Conservation (phyloP, 92 coral and sea anemone genomes). For the Epizoanthus stellaris region DNA sequence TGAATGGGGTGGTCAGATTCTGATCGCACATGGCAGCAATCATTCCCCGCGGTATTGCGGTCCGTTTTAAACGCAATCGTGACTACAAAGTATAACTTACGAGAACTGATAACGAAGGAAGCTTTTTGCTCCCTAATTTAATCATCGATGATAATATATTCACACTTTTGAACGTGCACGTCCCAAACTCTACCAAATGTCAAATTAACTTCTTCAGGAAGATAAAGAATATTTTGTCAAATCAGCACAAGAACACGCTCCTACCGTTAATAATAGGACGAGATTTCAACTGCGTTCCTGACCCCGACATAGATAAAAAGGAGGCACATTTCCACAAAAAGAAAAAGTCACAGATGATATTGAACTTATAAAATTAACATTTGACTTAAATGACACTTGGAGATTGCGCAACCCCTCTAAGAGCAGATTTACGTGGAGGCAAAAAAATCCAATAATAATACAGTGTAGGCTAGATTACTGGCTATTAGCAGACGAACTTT, state of each 20-base stretch:
- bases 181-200: conserved; percentile 23
- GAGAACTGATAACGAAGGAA: conserved; percentile 11
- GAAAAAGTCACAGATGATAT: neutral
- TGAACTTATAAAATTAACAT: neutral
- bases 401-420: neutral
- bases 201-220: neutral
- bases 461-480: conserved; percentile 21
- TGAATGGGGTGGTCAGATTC: conserved; percentile 48
- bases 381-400: conserved; percentile 9
- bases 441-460: neutral
- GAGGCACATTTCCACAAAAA: neutral
- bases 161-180: neutral
- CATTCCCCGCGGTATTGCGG: conserved; percentile 26
- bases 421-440: conserved; percentile 1
- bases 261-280: conserved; percentile 7
- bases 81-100: neutral
- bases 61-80: conserved; percentile 25
- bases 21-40: conserved; percentile 25
- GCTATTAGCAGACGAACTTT: conserved; percentile 33
- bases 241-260: neutral
- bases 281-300: neutral
- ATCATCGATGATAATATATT: neutral
- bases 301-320: conserved; percentile 7
- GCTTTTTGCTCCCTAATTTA: neutral
- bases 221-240: neutral